These are phyloP conservation scores for Ruditapes philippinarum DNA, from an alignment of 1,140 invertebrate genomes.

Conservation along the genomic window DNA sequence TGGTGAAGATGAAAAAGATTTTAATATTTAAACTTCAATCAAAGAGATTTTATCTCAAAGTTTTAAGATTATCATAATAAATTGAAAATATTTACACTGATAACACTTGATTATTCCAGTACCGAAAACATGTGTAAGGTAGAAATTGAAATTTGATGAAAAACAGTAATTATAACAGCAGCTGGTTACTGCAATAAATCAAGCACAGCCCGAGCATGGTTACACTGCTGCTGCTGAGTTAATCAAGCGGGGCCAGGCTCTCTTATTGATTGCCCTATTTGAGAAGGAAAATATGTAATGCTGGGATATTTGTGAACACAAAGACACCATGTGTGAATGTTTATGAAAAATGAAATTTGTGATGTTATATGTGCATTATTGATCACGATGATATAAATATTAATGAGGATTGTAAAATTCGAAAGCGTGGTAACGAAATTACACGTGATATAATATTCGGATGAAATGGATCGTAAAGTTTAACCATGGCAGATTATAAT, in stretches of 20 bases:
- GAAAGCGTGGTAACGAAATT: no score
- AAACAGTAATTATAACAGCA: neutral
- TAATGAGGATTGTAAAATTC: no score
- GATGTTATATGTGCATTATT: neutral
- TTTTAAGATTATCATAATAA: no score
- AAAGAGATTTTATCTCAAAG: no score
- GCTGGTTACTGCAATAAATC: neutral
- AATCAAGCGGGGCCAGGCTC: neutral
- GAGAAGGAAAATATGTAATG: neutral
- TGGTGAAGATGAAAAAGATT: no score
- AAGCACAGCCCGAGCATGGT: neutral
- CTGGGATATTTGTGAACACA: constrained; percentile 22
- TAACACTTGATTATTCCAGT: neutral
- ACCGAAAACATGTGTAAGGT: neutral
- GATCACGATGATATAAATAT: no score
- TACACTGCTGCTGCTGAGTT: neutral
- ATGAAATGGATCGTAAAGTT: no score
- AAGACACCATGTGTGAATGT: constrained; percentile 5
- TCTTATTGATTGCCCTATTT: constrained; percentile 19
- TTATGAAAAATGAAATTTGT: neutral
- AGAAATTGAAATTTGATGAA: constrained; percentile 10
- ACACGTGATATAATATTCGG: no score
- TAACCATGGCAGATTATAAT: no score
- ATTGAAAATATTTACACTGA: no score
- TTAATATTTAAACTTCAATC: no score